Evolutionary conservation across 2,888 invertebrate genomes (phyloP).

Genomic region (Lysandra bellargus): DNA sequence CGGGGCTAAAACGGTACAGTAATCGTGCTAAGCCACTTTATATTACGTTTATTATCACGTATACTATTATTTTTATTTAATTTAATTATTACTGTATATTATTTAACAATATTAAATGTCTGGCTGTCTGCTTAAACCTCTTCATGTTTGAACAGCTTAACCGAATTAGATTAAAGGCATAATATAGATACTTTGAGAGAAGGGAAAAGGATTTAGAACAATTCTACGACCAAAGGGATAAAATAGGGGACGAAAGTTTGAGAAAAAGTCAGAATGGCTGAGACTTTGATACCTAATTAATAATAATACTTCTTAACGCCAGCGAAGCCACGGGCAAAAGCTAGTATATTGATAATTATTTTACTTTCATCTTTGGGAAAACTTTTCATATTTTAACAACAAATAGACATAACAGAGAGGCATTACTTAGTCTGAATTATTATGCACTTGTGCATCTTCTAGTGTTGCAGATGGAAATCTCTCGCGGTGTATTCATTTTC

Average conservation of each 20-base stretch:
- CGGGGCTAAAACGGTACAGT: conserved; percentile 3
- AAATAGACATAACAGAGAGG: neutral
- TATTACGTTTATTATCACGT: conserved; percentile 27
- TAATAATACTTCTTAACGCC: too few relatives aligned
- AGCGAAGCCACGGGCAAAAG: too few relatives aligned
- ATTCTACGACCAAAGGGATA: too few relatives aligned
- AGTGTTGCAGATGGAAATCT: neutral
- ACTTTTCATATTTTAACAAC: neutral
- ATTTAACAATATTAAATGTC: conserved; percentile 22
- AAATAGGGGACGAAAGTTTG: too few relatives aligned
- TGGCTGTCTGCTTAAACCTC: too few relatives aligned
- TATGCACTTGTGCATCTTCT: neutral
- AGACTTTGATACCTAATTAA: too few relatives aligned
- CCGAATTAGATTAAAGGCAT: too few relatives aligned
- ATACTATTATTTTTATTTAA: conserved; percentile 12
- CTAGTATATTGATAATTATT: too few relatives aligned
- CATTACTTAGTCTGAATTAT: neutral
- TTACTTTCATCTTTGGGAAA: neutral
- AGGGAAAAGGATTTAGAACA: too few relatives aligned
- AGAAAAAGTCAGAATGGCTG: too few relatives aligned
- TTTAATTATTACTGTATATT: neutral
- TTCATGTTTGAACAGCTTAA: too few relatives aligned
- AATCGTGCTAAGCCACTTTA: neutral
- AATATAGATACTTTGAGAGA: too few relatives aligned
- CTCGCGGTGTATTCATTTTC: conserved; percentile 4